These are phyloP conservation scores for Cactoblastis cactorum DNA, from an alignment of 2,888 invertebrate species.

Conservation along the genomic window DNA sequence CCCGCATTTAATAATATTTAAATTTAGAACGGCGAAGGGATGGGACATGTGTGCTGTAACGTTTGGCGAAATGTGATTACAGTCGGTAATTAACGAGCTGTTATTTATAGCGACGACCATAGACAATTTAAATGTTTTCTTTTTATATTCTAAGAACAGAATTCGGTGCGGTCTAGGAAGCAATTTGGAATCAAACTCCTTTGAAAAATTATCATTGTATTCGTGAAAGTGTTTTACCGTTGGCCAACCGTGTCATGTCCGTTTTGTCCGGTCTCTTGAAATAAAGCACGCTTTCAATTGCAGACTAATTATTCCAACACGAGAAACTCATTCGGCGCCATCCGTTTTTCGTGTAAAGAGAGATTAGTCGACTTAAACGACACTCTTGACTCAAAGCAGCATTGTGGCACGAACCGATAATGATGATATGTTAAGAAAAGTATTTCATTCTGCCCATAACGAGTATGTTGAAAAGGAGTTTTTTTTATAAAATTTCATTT, in stretches of 20 bases:
- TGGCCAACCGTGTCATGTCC: conserved; percentile 71
- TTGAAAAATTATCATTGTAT: conserved; percentile 65
- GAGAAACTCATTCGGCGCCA: conserved; percentile 74
- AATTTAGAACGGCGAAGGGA: conserved; percentile 77
- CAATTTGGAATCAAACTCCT: conserved; percentile 56
- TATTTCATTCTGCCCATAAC: conserved; percentile 67
- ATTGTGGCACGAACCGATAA: conserved; percentile 68
- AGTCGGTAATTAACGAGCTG: conserved; percentile 72
- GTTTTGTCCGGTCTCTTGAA: conserved; percentile 69
- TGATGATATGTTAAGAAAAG: conserved; percentile 74
- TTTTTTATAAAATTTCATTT: conserved; percentile 75
- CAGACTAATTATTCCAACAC: conserved; percentile 78
- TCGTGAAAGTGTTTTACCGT: conserved; percentile 76
- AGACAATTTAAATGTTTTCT: conserved; percentile 55
- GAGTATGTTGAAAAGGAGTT: conserved; percentile 61
- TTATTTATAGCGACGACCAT: conserved; percentile 59
- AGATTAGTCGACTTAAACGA: conserved; percentile 76
- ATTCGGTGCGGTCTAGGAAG: conserved; percentile 26
- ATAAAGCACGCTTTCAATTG: conserved; percentile 78
- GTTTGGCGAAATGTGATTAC: conserved; percentile 79
- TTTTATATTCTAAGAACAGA: conserved; percentile 48
- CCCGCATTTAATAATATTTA: conserved; percentile 72
- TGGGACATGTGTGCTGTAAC: conserved; percentile 77
- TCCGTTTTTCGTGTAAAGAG: conserved; percentile 72
- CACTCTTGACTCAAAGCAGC: conserved; percentile 54